Conservation (phyloP, 2,888 invertebrate genomes). For the Cyrtodaria siliqua region DNA sequence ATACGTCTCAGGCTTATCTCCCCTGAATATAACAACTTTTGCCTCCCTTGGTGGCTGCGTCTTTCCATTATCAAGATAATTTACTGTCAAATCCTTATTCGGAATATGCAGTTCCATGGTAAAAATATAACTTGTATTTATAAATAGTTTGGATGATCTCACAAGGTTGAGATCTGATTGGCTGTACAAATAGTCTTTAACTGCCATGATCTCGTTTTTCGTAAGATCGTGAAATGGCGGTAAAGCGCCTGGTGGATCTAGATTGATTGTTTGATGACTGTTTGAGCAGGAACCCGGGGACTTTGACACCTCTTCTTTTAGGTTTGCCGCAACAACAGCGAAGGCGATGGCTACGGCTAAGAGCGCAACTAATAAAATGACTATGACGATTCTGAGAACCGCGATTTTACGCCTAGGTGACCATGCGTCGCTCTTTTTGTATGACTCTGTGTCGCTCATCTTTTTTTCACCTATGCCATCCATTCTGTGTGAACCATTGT, state of each 20-base stretch:
- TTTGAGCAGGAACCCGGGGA: not conserved
- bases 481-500: no score
- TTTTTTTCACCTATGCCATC: no score
- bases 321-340: not conserved
- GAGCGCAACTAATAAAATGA: not conserved
- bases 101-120: conserved; percentile 55
- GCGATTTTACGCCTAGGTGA: not conserved
- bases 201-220: conserved; percentile 36
- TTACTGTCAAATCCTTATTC: conserved; percentile 41
- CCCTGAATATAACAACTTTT: conserved; percentile 73
- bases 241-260: conserved; percentile 48
- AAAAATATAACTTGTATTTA: conserved; percentile 49
- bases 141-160: conserved; percentile 19
- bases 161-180: conserved; percentile 50
- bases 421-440: not conserved
- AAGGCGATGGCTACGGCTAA: not conserved
- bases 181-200: conserved; percentile 47
- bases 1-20: conserved; percentile 68
- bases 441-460: no score
- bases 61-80: conserved; percentile 43
- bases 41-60: conserved; percentile 72
- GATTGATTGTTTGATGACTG: conserved; percentile 1
- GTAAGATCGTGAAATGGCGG: conserved; percentile 63
- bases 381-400: not conserved
- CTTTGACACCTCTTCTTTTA: not conserved